These are phyloP conservation scores for Eupithecia pulchellata DNA, from an alignment of 2,888 invertebrate genomes.

Conservation along the genomic window DNA sequence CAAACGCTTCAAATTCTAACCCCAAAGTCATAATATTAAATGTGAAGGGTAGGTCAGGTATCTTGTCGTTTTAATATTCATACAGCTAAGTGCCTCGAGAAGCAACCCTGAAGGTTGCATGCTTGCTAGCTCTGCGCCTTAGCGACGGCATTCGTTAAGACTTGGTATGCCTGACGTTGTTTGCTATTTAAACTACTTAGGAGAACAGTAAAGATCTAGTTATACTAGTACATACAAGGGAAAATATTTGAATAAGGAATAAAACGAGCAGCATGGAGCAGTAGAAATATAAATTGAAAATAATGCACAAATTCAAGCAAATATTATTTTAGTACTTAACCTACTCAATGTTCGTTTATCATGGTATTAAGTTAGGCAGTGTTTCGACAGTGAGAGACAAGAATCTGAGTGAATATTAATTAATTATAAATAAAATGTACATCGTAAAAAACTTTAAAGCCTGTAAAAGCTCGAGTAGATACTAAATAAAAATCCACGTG, in stretches of 20 bases:
- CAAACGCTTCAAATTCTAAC: background rate
- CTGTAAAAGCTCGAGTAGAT: background rate
- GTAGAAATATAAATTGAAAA: background rate
- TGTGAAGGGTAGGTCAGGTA: conserved; percentile 4
- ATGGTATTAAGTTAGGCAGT: background rate
- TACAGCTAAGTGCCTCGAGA: conserved; percentile 15
- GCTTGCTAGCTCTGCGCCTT: conserved; percentile 2
- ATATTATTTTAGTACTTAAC: background rate
- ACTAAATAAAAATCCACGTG: background rate
- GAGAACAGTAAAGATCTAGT: background rate
- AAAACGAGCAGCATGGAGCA: background rate
- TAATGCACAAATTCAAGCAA: background rate
- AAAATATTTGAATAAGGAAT: background rate
- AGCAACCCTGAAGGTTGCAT: background rate
- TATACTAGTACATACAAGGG: background rate
- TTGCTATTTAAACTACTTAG: background rate
- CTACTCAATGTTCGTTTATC: background rate
- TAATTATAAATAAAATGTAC: background rate
- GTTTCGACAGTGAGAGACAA: background rate
- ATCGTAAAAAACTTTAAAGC: background rate
- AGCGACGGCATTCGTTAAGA: background rate
- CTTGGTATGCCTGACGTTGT: background rate
- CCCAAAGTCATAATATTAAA: conserved; percentile 10
- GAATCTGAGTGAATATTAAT: too few relatives aligned
- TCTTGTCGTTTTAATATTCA: conserved; percentile 17